Evolutionary conservation across 2,113 vertebrate species (phyloP).

Genomic region (Alouatta palliata): DNA sequence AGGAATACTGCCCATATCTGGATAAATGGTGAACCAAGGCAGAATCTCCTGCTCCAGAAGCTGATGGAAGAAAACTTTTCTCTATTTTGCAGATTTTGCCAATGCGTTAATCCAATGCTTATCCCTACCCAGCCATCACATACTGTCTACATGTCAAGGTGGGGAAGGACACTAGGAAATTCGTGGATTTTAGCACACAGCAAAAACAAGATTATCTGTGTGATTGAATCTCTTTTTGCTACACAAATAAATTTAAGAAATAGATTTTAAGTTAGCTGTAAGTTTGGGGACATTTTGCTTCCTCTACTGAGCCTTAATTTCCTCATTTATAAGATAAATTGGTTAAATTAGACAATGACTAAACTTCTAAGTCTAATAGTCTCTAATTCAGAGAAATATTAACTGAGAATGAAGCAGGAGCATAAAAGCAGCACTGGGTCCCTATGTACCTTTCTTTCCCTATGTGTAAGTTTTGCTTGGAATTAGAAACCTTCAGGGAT

Average conservation of each 20-base stretch:
- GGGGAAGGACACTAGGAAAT: not conserved
- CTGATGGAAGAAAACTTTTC: not conserved
- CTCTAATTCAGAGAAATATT: constrained; percentile 26
- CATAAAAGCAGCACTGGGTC: not conserved
- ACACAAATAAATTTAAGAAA: not conserved
- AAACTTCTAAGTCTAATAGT: not conserved
- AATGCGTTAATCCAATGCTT: not conserved
- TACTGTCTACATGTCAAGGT: not conserved
- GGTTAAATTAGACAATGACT: not conserved
- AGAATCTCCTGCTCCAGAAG: not conserved
- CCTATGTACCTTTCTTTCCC: not conserved
- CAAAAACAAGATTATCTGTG: not conserved
- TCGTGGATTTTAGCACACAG: not conserved
- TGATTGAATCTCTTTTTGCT: not conserved
- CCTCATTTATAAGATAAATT: not conserved
- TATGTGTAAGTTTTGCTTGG: not conserved
- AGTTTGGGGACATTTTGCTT: not conserved
- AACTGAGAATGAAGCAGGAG: not conserved
- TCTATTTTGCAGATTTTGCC: not conserved
- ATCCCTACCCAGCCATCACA: not conserved
- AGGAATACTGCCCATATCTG: not conserved
- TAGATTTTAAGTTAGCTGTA: not conserved
- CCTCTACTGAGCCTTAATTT: not conserved
- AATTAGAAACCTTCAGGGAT: not conserved
- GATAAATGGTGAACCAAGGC: not conserved